A percentile compares a stretch with the other conserved stretches of the same genome.
Evolutionary conservation across 2,888 invertebrate species (phyloP).

Genomic region (Heliconius erato): DNA sequence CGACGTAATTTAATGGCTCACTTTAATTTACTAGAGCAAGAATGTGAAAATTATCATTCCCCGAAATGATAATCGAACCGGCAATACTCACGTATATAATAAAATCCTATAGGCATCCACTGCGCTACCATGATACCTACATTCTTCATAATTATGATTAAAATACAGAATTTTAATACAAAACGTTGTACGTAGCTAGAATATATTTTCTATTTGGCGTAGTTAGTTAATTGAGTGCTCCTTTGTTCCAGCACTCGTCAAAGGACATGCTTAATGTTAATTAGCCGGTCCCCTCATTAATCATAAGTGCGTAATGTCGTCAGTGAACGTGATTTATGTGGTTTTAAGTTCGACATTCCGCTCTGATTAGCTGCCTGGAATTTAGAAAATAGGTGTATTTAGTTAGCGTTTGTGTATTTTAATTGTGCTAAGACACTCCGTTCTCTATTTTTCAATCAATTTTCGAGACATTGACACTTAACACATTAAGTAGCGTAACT

Average conservation of each 20-base stretch:
- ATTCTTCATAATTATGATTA: not conserved
- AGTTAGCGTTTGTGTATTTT: too few relatives aligned
- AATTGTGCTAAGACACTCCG: too few relatives aligned
- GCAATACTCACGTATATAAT: too few relatives aligned
- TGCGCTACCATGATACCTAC: not conserved
- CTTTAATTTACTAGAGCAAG: too few relatives aligned
- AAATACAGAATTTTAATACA: not conserved
- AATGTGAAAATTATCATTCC: too few relatives aligned
- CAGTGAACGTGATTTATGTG: constrained; percentile 35
- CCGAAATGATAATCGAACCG: not conserved
- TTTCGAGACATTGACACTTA: too few relatives aligned
- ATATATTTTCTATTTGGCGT: constrained; percentile 25
- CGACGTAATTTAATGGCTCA: too few relatives aligned
- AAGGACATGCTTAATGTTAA: constrained; percentile 43
- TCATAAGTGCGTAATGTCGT: constrained; percentile 42
- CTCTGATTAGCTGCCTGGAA: not conserved
- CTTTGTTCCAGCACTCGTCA: constrained; percentile 36
- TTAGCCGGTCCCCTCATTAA: constrained; percentile 46
- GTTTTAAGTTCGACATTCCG: constrained; percentile 25
- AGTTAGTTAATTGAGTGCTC: constrained; percentile 41
- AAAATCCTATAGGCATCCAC: too few relatives aligned
- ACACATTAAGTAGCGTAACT: too few relatives aligned
- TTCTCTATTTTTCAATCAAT: too few relatives aligned
- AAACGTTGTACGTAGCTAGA: not conserved
- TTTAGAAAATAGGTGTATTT: too few relatives aligned